Base-by-base conservation (phyloP, 2,113 vertebrate genomes). In the Ctenodactylus gundi region DNA sequence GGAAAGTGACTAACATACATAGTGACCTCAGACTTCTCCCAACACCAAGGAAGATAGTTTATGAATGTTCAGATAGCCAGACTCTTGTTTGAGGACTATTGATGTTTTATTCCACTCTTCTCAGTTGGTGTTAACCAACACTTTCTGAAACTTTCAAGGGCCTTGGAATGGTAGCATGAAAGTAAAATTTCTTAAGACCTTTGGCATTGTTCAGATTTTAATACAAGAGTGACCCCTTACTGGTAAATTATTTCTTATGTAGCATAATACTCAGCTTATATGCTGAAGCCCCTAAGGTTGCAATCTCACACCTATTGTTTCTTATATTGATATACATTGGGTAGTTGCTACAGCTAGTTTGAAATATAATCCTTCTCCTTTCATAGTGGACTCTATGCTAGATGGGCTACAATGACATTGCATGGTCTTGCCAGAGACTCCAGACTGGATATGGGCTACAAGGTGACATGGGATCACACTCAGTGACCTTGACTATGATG, bases 361-460 rank as follows among this genome's bases (percentile, higher is more conserved):
- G 39, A 46, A 75, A 0, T 51, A 46, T 10, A 80, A 8, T 53
- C 2, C 4, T 7, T 89, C 86, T 76, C 58, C 2, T 67, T 1
- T 34, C 18, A 49, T 55, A 83, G 55, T 0, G 60, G 11, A 0
- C 8, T 3, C 29, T 49, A 1, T 84, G 2, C 0, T 15, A 51
- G 20, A 4, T 70, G 55, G n/a, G n/a, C n/a, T n/a, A n/a, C n/a
- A n/a, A n/a, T n/a, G n/a, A n/a, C n/a, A n/a, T n/a, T n/a, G 6
- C 1, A 68, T 25, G 4, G 25, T 75, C 20, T 10, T 46, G 36
- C 11, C 12, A 81, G 4, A 70, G 34, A 55, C 57, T 64, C 14
- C 1, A 68, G 46, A 10, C 5, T 34, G 4, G 6, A 3, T n/a
- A 18, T 31, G 25, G 34, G 57, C 2, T 80, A 31, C 21, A 55